These are phyloP conservation scores for Chrosomus eos DNA, from an alignment of 2,797 vertebrate genomes.

Conservation along the genomic window DNA sequence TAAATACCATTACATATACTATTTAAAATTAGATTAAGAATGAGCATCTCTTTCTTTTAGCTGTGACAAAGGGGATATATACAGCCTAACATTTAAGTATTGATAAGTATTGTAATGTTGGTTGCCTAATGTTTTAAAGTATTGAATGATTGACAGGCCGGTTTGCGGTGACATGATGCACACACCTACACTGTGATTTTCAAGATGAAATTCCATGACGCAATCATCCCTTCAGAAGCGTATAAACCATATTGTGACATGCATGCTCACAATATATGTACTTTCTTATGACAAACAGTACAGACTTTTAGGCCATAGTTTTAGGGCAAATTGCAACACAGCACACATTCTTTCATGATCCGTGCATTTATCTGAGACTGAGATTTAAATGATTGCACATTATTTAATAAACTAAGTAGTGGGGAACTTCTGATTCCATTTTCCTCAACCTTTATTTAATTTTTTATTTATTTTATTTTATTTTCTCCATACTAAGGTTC, in stretches of 20 bases:
- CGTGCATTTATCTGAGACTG: too few species aligned
- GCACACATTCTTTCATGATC: too few species aligned
- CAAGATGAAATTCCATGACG: background rate
- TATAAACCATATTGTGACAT: background rate
- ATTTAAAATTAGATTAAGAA: background rate
- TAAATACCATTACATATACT: background rate
- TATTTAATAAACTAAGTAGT: too few species aligned
- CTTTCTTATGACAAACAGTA: background rate
- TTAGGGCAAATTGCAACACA: too few species aligned
- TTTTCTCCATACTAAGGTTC: background rate
- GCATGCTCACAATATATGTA: background rate
- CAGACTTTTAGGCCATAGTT: background rate
- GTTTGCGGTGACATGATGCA: background rate
- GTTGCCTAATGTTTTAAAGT: background rate
- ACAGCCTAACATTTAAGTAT: background rate
- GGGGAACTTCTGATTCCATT: too few species aligned
- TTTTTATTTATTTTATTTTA: too few species aligned
- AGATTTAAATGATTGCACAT: too few species aligned
- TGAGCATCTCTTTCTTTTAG: background rate
- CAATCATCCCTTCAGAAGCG: background rate
- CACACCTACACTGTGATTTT: background rate
- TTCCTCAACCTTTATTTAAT: too few species aligned
- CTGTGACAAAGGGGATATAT: background rate
- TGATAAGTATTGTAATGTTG: background rate
- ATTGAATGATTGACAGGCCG: background rate